Percentiles rank a stretch among this genome's conserved stretches.
These are phyloP conservation scores for Osmerus eperlanus DNA, from an alignment of 2,113 vertebrate genomes.

Conservation along the genomic window DNA sequence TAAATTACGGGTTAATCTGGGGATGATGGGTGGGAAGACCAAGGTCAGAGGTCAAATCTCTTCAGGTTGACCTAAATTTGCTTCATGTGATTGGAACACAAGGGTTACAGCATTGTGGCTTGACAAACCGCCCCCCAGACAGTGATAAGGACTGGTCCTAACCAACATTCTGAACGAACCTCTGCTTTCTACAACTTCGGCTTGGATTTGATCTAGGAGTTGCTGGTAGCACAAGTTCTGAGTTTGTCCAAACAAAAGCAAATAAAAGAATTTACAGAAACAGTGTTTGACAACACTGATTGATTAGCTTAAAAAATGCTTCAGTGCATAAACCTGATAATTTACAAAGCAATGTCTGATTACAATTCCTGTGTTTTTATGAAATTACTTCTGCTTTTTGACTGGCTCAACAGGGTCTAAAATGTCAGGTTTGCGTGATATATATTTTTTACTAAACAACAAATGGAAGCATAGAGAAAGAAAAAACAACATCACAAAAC, in stretches of 20 bases:
- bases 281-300: slow-evolving; percentile 60
- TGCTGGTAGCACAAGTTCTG: too few species aligned
- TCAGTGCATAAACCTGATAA: slow-evolving; percentile 5
- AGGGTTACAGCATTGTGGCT: not conserved
- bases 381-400: not conserved
- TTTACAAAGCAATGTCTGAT: slow-evolving; percentile 3
- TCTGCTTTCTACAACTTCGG: not conserved
- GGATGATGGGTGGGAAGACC: not conserved
- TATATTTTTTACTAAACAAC: slow-evolving; percentile 50
- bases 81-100: slow-evolving; percentile 4
- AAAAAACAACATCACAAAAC: slow-evolving; percentile 49
- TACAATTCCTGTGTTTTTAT: slow-evolving; percentile 17
- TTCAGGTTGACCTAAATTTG: slow-evolving; percentile 16
- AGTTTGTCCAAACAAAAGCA: slow-evolving; percentile 19
- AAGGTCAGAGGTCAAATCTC: slow-evolving; percentile 14
- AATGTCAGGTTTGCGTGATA: slow-evolving; percentile 38
- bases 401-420: slow-evolving; percentile 9
- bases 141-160: slow-evolving; percentile 27
- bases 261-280: slow-evolving; percentile 62
- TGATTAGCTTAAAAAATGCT: slow-evolving; percentile 61
- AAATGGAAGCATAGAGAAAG: slow-evolving; percentile 57
- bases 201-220: too few species aligned
- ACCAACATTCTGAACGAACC: slow-evolving; percentile 10
- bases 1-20: slow-evolving; percentile 8
- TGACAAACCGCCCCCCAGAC: slow-evolving; percentile 25